Conservation (phyloP, 2,888 invertebrate genomes). For the Margaritifera margaritifera region DNA sequence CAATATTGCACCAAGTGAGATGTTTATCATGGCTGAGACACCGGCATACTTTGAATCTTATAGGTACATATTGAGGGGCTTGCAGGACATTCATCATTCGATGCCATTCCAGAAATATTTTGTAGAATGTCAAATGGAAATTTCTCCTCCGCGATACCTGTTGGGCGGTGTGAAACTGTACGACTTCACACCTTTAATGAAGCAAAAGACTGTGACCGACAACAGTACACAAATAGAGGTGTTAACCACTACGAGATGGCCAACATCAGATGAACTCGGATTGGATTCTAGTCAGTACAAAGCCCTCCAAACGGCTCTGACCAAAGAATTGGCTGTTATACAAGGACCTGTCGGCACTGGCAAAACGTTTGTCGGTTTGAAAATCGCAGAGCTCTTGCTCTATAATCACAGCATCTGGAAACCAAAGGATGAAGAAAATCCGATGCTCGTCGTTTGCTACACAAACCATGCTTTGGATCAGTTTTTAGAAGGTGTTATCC, state of each 20-base stretch:
- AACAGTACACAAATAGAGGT: constrained; percentile 5
- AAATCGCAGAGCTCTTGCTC: constrained; percentile 80
- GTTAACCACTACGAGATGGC: constrained; percentile 42
- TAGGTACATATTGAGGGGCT: constrained; percentile 81
- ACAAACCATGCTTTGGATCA: constrained; percentile 72
- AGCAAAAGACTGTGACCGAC: no score
- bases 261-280: constrained; percentile 23
- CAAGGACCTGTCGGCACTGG: constrained; percentile 88
- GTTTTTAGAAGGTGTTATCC: constrained; percentile 64
- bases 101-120: constrained; percentile 57
- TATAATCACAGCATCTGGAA: constrained; percentile 76
- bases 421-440: constrained; percentile 22
- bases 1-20: constrained; percentile 25
- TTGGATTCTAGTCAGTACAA: constrained; percentile 56
- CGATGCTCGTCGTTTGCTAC: constrained; percentile 70
- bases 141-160: constrained; percentile 49
- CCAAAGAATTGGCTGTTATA: constrained; percentile 67
- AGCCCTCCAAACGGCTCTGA: constrained; percentile 63
- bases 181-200: constrained; percentile 18
- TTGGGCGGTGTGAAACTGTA: constrained; percentile 19
- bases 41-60: constrained; percentile 89
- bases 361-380: constrained; percentile 86
- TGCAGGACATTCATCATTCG: constrained; percentile 76
- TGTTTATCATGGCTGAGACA: constrained; percentile 82
- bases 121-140: constrained; percentile 43